Conservation (phyloP, 2,113 vertebrate species). For the Labrus mixtus region DNA sequence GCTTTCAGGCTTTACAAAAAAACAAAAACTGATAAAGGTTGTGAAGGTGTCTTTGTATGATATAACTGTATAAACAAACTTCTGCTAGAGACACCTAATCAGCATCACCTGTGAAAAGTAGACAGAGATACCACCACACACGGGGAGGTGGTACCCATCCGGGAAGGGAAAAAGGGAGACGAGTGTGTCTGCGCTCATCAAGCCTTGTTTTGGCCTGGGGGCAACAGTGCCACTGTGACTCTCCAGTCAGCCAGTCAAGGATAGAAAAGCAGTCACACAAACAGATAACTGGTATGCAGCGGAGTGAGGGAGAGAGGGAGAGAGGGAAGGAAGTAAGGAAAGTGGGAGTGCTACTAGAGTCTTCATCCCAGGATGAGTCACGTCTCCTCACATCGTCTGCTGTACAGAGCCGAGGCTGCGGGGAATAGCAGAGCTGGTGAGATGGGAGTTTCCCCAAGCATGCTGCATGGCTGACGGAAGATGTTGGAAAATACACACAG, state of each 20-base stretch:
- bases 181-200: constrained; percentile 68
- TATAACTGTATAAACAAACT: constrained; percentile 41
- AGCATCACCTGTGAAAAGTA: constrained; percentile 23
- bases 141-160: constrained; percentile 29
- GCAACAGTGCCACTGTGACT: constrained; percentile 73
- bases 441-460: constrained; percentile 55
- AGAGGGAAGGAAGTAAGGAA: constrained; percentile 16
- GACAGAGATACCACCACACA: constrained; percentile 40
- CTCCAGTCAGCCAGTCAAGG: constrained; percentile 68
- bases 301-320: constrained; percentile 2
- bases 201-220: constrained; percentile 80
- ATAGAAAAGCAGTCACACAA: constrained; percentile 64
- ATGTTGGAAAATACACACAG: constrained; percentile 45
- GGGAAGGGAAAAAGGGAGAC: constrained; percentile 45
- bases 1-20: constrained; percentile 14
- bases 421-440: constrained; percentile 50
- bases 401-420: constrained; percentile 42
- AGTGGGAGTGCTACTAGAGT: constrained; percentile 54
- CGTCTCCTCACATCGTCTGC: constrained; percentile 53
- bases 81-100: constrained; percentile 28
- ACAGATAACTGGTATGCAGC: constrained; percentile 51
- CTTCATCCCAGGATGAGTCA: constrained; percentile 69
- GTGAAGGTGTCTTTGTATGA: constrained; percentile 31
- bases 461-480: constrained; percentile 46
- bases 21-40: constrained; percentile 9